Evolutionary conservation across 2,888 invertebrate species (phyloP), one percentile per base, ranked within the genome.

Genomic region (Oscheius myriophilus): DNA sequence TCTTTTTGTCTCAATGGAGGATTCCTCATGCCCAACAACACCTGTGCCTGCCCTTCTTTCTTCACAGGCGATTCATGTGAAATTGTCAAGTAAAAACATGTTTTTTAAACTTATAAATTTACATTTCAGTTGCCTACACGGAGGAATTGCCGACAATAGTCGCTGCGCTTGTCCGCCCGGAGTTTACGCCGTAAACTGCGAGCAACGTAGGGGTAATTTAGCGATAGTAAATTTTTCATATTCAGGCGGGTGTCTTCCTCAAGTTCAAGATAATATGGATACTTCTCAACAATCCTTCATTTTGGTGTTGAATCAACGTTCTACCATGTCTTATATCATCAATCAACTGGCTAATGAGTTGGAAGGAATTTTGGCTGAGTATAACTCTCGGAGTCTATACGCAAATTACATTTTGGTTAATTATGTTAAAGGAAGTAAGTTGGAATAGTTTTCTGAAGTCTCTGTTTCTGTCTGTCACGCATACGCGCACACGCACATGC

Each of bases 1-100:
- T n/a, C 0, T 25, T 11, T 6, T 14, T 76, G 76, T 51, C 23
- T 54, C 21, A 55, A 76, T 43, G 72, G 72, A 51, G 76, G 76
- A 53, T 68, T 76, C 45, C 69, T 76, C 3, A 33, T 76, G 6
- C 76, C 76, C 26, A 76, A 76, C 54, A 70, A 62, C 23, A 71
- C 76, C 11, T 76, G 76, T 26, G 52, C 76, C 6, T 76, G 76
- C 46, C 25, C 55, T 21, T 63, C 62, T 14, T 76, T 73, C 52
- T 58, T 64, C 46, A 61, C 63, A 9, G 76, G 76, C 54, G 64
- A 62, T 26, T 59, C 55, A 9, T 76, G 76, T 26, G 61, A 61
- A 33, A 46, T 23, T 21, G 39, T 61, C 6, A 39, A 46, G 61
- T 61, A 12, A 45, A 43, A 2, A 33, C 3, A 3, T 33, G 4